These are phyloP conservation scores for Pipra filicauda DNA, from an alignment of 2,113 vertebrate species.

Conservation along the genomic window DNA sequence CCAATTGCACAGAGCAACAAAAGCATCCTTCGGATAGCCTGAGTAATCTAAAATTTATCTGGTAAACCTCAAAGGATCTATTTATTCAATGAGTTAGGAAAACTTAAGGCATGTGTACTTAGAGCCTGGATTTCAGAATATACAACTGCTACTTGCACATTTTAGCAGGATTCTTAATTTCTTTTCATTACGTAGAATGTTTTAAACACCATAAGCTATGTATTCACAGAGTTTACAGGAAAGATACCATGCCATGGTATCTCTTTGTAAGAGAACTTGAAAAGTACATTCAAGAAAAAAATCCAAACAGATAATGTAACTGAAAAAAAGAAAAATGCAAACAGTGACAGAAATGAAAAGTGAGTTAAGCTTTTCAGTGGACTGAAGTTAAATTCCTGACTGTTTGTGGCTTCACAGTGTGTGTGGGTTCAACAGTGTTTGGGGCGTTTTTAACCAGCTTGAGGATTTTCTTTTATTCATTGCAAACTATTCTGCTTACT, in stretches of 20 bases:
- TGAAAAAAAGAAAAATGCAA: not conserved
- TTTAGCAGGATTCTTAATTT: not conserved
- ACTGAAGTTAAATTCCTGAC: not conserved
- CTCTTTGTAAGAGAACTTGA: not conserved
- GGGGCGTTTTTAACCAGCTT: not conserved
- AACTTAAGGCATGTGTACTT: constrained; percentile 22
- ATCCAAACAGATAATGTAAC: not conserved
- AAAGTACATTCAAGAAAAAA: not conserved
- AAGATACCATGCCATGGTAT: not conserved
- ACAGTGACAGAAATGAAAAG: not conserved
- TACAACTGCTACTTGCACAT: not conserved
- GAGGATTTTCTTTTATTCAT: not conserved
- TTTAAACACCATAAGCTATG: not conserved
- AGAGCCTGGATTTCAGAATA: not conserved
- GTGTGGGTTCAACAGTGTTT: not conserved
- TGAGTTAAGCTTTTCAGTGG: not conserved
- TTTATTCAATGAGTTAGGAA: constrained; percentile 33
- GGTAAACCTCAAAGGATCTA: not conserved
- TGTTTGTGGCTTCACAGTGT: not conserved
- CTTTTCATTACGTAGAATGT: not conserved
- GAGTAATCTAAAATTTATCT: constrained; percentile 3
- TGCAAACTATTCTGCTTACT: not conserved
- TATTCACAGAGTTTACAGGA: not conserved
- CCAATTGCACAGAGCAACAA: not conserved
- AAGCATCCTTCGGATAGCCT: not conserved